phyloP scores from a whole-genome alignment of 2,888 invertebrate species.

The Drosophila testacea region DNA sequence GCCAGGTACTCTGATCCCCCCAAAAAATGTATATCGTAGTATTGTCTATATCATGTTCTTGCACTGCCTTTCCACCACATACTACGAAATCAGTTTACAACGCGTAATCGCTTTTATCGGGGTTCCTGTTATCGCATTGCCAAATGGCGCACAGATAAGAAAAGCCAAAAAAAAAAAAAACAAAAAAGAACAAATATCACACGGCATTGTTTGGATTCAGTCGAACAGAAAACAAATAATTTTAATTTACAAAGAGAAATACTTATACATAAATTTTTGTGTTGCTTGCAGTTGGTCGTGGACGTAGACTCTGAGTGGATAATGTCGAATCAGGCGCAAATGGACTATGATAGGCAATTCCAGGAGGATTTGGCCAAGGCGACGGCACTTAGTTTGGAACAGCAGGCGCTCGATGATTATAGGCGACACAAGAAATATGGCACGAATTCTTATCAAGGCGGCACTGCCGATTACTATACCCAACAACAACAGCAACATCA shows the following conservation, averaged over 20 bases:
- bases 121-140: constrained; percentile 58
- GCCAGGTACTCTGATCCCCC: constrained; percentile 15
- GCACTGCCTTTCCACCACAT: background rate
- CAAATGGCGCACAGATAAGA: constrained; percentile 56
- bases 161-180: constrained; percentile 17
- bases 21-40: constrained; percentile 12
- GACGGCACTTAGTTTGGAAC: constrained; percentile 94
- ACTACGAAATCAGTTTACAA: constrained; percentile 43
- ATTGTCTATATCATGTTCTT: constrained; percentile 15
- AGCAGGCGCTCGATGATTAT: constrained; percentile 93
- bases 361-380: constrained; percentile 95
- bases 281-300: constrained; percentile 37
- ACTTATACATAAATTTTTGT: background rate
- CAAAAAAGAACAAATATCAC: constrained; percentile 7
- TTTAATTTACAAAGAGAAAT: constrained; percentile 7
- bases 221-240: constrained; percentile 35
- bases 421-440: constrained; percentile 86
- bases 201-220: constrained; percentile 52
- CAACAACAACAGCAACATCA: constrained; percentile 53
- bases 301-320: constrained; percentile 40
- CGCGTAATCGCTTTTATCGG: constrained; percentile 71
- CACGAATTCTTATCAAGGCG: constrained; percentile 82
- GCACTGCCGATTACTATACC: constrained; percentile 44
- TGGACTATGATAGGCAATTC: constrained; percentile 92
- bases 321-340: constrained; percentile 84